These are phyloP conservation scores for Corbicula japonica DNA, from an alignment of 2,888 invertebrate species.

Conservation along the genomic window DNA sequence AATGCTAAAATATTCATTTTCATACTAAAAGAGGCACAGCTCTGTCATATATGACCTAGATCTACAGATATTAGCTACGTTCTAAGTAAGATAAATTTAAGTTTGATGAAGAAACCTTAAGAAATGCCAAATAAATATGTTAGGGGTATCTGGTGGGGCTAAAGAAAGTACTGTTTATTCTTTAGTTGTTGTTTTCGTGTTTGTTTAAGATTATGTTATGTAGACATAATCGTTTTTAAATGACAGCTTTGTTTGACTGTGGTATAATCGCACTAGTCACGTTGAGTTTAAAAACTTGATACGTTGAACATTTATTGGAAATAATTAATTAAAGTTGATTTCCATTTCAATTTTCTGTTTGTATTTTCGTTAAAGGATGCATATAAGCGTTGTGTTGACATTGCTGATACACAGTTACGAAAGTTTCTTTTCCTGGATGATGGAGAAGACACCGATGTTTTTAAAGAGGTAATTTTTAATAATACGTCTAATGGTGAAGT, in stretches of 20 bases:
- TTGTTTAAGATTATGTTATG: neutral
- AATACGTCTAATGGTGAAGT: neutral
- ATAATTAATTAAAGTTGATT: neutral
- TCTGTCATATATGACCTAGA: too few relatives aligned
- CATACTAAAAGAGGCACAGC: too few relatives aligned
- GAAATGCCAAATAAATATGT: too few relatives aligned
- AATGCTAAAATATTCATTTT: too few relatives aligned
- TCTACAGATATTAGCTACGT: too few relatives aligned
- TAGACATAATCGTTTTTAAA: neutral
- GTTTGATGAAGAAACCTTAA: too few relatives aligned
- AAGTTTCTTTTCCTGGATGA: conserved; percentile 3
- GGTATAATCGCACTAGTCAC: too few relatives aligned
- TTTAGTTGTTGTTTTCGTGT: neutral
- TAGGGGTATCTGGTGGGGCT: too few relatives aligned
- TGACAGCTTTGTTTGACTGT: neutral
- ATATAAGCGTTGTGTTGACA: neutral
- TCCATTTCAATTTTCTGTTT: neutral
- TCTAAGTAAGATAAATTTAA: too few relatives aligned
- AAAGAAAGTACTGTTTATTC: too few relatives aligned
- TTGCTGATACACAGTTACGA: conserved; percentile 9
- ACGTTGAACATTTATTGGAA: neutral
- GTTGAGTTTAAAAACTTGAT: too few relatives aligned
- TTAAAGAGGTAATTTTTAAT: conserved; percentile 2
- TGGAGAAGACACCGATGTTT: neutral
- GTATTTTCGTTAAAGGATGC: neutral